Percentiles rank a stretch among this genome's conserved stretches.
Evolutionary conservation across 2,888 invertebrate genomes (phyloP).

Genomic region (Melikaiella ostensackeni): DNA sequence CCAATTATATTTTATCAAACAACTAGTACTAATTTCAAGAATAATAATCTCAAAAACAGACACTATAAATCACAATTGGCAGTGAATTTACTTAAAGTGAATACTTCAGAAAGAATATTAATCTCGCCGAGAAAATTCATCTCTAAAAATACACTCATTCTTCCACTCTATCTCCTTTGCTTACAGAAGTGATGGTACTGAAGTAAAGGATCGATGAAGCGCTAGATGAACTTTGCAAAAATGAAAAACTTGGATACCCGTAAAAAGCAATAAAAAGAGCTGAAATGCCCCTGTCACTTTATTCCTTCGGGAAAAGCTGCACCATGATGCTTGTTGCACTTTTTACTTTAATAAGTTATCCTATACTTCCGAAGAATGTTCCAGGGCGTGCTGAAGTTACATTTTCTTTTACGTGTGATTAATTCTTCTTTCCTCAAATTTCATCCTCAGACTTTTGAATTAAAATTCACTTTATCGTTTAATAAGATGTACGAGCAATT

Average conservation of each 20-base stretch:
- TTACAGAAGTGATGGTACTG: constrained; percentile 24
- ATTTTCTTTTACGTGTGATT: constrained; percentile 15
- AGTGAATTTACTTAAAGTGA: not conserved
- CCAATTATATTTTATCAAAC: no score
- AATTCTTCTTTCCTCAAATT: constrained; percentile 5
- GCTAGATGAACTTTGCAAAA: constrained; percentile 10
- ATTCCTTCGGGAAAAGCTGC: not conserved
- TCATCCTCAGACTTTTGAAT: not conserved
- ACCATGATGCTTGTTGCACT: not conserved
- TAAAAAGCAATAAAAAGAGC: constrained; percentile 6
- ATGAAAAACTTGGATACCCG: not conserved
- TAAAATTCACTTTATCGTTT: not conserved
- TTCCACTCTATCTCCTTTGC: constrained; percentile 14
- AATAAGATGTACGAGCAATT: constrained; percentile 6
- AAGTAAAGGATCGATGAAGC: constrained; percentile 31
- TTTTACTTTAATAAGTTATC: constrained; percentile 16
- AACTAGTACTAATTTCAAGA: not conserved
- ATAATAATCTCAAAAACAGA: not conserved
- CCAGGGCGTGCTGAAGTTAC: not conserved
- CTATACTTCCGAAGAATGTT: not conserved
- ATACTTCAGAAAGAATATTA: constrained; percentile 15
- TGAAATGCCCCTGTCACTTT: constrained; percentile 1
- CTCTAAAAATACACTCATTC: constrained; percentile 16
- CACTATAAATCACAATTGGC: not conserved
- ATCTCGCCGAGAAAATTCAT: constrained; percentile 9